Conservation (phyloP, 2,888 invertebrate genomes). For the Drosophila affinis region DNA sequence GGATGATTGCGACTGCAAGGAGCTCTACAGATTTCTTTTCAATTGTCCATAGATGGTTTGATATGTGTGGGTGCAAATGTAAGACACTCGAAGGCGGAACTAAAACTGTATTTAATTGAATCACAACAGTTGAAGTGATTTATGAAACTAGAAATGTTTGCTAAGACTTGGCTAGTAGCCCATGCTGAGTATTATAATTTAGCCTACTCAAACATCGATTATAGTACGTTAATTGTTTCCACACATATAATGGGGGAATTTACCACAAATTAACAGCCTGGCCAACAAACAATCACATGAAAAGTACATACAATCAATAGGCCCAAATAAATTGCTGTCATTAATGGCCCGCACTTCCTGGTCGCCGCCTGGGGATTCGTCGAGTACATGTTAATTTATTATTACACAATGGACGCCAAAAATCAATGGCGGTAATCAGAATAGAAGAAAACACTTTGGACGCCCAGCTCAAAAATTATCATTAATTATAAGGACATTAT, state of each 20-base stretch:
- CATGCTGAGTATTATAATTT: not conserved
- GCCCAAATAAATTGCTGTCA: conserved; percentile 61
- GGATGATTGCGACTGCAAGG: conserved; percentile 5
- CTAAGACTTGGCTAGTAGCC: not conserved
- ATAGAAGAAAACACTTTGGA: conserved; percentile 13
- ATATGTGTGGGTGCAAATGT: conserved; percentile 14
- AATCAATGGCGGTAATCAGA: conserved; percentile 51
- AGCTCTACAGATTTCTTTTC: conserved; percentile 35
- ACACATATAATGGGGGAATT: conserved; percentile 15
- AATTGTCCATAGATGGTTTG: conserved; percentile 24
- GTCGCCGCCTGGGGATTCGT: conserved; percentile 4
- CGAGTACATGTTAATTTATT: conserved; percentile 70
- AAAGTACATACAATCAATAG: conserved; percentile 60
- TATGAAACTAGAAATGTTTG: not conserved
- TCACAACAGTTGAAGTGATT: not conserved
- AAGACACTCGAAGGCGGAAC: not conserved
- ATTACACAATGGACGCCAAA: conserved; percentile 48
- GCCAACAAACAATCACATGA: conserved; percentile 24
- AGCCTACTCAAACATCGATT: not conserved
- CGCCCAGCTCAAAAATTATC: conserved; percentile 28
- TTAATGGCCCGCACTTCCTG: conserved; percentile 60
- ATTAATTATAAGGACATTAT: conserved; percentile 41
- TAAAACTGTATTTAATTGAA: conserved; percentile 16
- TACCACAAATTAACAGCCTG: conserved; percentile 47
- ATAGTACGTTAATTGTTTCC: conserved; percentile 23